Conservation (phyloP, 1,140 invertebrate species). For the Drosophila varians region DNA sequence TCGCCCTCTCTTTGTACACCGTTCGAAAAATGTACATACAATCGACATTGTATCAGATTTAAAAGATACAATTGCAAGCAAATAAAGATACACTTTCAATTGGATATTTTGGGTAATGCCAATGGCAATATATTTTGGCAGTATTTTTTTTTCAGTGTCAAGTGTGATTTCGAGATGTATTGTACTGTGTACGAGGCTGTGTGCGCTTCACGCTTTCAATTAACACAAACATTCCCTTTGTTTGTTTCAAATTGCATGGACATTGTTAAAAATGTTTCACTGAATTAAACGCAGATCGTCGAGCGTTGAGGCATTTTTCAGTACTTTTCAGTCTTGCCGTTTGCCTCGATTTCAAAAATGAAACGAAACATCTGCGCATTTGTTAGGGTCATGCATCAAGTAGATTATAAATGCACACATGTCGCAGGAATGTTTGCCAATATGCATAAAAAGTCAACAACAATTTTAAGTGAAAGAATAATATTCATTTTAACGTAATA, state of each 20-base stretch:
- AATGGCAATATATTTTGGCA: not conserved
- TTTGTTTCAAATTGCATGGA: constrained; percentile 80
- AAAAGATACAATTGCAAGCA: too few relatives aligned
- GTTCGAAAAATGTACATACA: not conserved
- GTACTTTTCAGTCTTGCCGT: constrained; percentile 12
- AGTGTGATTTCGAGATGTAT: too few relatives aligned
- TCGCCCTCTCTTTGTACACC: constrained; percentile 23
- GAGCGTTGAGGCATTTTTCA: constrained; percentile 68
- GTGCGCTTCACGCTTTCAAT: constrained; percentile 77
- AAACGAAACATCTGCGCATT: constrained; percentile 77
- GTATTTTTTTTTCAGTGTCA: constrained; percentile 1
- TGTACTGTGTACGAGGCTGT: constrained; percentile 32
- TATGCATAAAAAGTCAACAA: not conserved
- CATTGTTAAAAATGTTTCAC: constrained; percentile 78
- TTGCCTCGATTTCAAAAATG: constrained; percentile 38
- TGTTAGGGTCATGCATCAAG: constrained; percentile 73
- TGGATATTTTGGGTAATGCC: too few relatives aligned
- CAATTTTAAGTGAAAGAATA: not conserved
- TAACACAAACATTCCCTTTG: constrained; percentile 81
- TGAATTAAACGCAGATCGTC: constrained; percentile 73
- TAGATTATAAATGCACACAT: constrained; percentile 48
- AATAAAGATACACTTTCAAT: too few relatives aligned
- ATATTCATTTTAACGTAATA: too few relatives aligned
- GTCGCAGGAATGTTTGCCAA: constrained; percentile 26
- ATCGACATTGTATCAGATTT: too few relatives aligned